Base-by-base conservation (phyloP, 2,113 vertebrate species). In the Albula glossodonta region DNA sequence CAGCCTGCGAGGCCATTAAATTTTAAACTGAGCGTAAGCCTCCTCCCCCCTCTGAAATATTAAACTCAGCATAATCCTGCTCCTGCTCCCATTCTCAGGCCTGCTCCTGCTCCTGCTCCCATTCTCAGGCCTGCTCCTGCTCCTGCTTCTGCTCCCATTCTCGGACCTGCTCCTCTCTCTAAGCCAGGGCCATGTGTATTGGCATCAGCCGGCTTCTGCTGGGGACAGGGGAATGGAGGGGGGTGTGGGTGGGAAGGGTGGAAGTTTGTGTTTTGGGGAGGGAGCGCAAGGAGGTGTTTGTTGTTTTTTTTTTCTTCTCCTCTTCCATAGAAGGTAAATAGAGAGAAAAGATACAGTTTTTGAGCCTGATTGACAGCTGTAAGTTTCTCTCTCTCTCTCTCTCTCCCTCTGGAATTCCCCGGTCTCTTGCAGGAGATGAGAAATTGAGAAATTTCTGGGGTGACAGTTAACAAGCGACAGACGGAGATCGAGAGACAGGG, bases 361-460 rank as follows among this genome's bases (percentile, higher is more conserved):
- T 87, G 81, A 88, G 78, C 17, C 86, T 89, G 92, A 96, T 31
- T 92, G 93, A 92, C 92, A 94, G 91, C 89, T 95, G 92, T 91
- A 92, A 92, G 81, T 74, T 11, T 85, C 83, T 41, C 31, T 41
- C 31, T 41, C 31, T 41, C 31, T 41, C 31, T 41, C 31, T 41
- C 31, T 41, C 31, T 41, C 84, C 56, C 22, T 0, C 66, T 7
- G 87, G 87, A 85, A 80, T 7, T 63, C 82, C 82, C 52, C 89
- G 91, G 95, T 92, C 90, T 90, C 88, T 83, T 85, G 91, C 90
- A 3, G 86, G 90, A 93, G 89, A 89, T 88, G 91, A 92, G 82
- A 93, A 90, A 90, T 91, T 66, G 50, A 77, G 31, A 52, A 84
- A 82, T 80, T 92, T 91, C 90, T 87, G 78, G 84, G 88, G 91